Evolutionary conservation across 1,140 invertebrate genomes (phyloP).

Genomic region (Dendroctonus valens): DNA sequence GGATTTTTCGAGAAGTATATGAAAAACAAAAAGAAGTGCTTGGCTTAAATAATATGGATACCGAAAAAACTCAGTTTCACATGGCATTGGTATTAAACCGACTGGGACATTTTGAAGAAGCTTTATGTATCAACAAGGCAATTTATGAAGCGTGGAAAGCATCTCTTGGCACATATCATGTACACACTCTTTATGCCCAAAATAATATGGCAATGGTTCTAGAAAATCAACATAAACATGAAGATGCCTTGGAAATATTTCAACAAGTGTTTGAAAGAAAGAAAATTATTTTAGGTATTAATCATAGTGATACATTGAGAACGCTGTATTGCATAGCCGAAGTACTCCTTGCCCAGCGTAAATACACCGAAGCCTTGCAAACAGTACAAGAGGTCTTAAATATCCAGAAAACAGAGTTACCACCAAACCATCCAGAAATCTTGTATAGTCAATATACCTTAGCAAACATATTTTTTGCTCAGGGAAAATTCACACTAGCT

Average conservation of each 20-base stretch:
- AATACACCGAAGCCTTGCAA: constrained; percentile 1
- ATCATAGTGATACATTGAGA: constrained; percentile 41
- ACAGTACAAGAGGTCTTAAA: constrained; percentile 14
- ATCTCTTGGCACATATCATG: background rate
- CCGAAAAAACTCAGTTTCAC: background rate
- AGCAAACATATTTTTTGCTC: constrained; percentile 10
- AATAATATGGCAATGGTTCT: constrained; percentile 39
- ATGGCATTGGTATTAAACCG: constrained; percentile 5
- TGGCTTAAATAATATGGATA: constrained; percentile 23
- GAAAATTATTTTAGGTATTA: constrained; percentile 36
- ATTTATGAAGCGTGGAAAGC: background rate
- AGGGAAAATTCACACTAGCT: constrained; percentile 21
- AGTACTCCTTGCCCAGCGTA: constrained; percentile 2
- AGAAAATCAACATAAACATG: constrained; percentile 28
- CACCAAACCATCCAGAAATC: constrained; percentile 30
- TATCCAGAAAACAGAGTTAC: constrained; percentile 27
- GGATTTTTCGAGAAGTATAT: constrained; percentile 37
- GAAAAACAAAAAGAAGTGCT: constrained; percentile 35
- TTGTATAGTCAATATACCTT: constrained; percentile 33
- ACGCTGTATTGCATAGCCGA: constrained; percentile 25
- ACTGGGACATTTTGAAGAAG: constrained; percentile 1
- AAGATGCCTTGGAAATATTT: constrained; percentile 39
- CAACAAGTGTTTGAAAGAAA: constrained; percentile 35
- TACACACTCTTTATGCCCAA: constrained; percentile 20
- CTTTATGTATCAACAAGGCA: constrained; percentile 1